Evolutionary conservation across 2,113 vertebrate genomes (phyloP), one percentile per base, ranked within the genome.

Genomic region (Erpornis zantholeuca): DNA sequence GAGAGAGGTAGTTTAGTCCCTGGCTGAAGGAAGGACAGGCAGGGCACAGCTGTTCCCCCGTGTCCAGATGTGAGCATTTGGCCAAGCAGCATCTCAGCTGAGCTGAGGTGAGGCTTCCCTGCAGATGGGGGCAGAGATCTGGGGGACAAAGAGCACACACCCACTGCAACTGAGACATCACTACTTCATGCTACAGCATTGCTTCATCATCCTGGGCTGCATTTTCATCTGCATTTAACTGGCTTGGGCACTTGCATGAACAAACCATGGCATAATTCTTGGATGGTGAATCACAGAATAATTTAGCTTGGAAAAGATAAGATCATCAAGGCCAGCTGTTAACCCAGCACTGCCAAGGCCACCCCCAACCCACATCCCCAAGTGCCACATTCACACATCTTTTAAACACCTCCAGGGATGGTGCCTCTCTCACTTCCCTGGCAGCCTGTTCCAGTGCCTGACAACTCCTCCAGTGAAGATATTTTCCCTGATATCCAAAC

Each of bases 171-270:
- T 1, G 40, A 31, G 60, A n/a, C 68, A 44, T 33, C n/a, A 1
- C 44, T 3, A 0, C 59, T 29, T 9, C 7, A 2, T 3, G 6
- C 18, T 8, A 5, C 59, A 36, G 23, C 6, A 14, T 4, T 25
- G 18, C 44, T 45, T 54, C 22, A 2, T 45, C 27, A 27, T 6
- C 47, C 54, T 14, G 13, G 5, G 28, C 49, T 69, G 20, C 4
- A 2, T 15, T 50, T 66, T 25, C 4, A 15, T 6, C 54, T 69
- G 56, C 11, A 6, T 50, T 70, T 49, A 33, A 54, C 6, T 53
- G 40, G 11, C 16, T 33, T 15, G 5, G 69, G 59, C 59, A 19
- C 42, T 50, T 60, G 33, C 29, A 16, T 2, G 52, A 23, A 44
- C 20, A 25, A 87, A 27, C 23, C 13, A 10, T 9, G 66, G 60